phyloP scores from a whole-genome alignment of 2,113 vertebrate genomes.

The Furnarius figulus region DNA sequence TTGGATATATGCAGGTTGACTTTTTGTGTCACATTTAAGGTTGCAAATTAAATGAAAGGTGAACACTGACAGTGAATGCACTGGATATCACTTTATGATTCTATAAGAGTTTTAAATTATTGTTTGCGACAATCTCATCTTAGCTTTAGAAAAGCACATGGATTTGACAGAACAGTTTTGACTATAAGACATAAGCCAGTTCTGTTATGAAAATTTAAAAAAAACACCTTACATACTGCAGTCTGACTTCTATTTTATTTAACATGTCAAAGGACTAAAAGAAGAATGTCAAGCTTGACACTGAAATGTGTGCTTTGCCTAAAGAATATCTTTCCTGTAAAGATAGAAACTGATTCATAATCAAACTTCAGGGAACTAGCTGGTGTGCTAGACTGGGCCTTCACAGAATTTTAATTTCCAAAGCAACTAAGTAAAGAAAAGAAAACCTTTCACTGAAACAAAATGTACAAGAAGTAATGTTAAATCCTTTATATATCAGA shows the following conservation, averaged over 20 bases:
- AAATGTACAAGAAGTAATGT: background rate
- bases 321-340: background rate
- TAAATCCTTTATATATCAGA: background rate
- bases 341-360: background rate
- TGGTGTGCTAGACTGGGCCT: background rate
- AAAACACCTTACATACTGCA: background rate
- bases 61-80: background rate
- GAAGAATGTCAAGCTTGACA: constrained; percentile 12
- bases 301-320: background rate
- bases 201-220: background rate
- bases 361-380: background rate
- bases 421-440: background rate
- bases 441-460: background rate
- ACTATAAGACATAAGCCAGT: background rate
- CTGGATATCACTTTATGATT: background rate
- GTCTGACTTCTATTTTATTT: constrained; percentile 17
- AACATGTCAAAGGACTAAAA: constrained; percentile 15
- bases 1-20: background rate
- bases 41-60: background rate
- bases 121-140: background rate
- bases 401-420: background rate
- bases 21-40: background rate
- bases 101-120: background rate
- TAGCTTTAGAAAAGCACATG: background rate
- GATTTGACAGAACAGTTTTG: background rate